These are phyloP conservation scores for Limnothrissa miodon DNA, from an alignment of 2,113 vertebrate species.

Conservation along the genomic window DNA sequence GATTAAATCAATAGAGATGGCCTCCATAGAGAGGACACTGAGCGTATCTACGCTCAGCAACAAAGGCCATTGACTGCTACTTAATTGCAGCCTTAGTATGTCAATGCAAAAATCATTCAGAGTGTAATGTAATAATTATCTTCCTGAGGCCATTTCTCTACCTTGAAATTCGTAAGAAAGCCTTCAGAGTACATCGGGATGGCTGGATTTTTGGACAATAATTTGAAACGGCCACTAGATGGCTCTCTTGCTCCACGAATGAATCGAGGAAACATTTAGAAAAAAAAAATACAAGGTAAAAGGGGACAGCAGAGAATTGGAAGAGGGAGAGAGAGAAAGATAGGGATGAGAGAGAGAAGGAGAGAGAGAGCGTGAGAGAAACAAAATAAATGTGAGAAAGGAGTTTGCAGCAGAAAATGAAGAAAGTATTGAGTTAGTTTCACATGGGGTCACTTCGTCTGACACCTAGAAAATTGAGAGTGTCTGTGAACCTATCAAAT, in stretches of 20 bases:
- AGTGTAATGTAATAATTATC: background rate
- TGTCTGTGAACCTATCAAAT: conserved; percentile 63
- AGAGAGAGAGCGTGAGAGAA: conserved; percentile 41
- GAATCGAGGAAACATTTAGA: conserved; percentile 38
- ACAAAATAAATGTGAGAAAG: conserved; percentile 53
- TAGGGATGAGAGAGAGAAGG: too few species aligned
- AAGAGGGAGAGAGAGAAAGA: conserved; percentile 47
- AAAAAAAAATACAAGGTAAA: background rate
- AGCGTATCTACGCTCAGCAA: background rate
- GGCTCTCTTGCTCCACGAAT: conserved; percentile 75
- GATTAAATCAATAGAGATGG: background rate
- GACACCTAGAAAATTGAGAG: conserved; percentile 71
- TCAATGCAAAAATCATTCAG: background rate
- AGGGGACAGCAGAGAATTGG: background rate
- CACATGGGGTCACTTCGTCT: conserved; percentile 71
- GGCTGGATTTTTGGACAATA: background rate
- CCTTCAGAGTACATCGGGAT: background rate
- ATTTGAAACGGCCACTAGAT: conserved; percentile 61
- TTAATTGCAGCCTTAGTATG: background rate
- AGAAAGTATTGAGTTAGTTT: conserved; percentile 72
- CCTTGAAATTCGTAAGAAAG: background rate
- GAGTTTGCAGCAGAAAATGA: conserved; percentile 61
- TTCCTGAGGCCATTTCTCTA: background rate
- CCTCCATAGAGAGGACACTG: background rate
- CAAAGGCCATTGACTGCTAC: background rate